Evolutionary conservation across 1,140 invertebrate genomes (phyloP).

Genomic region (Formica exsecta): DNA sequence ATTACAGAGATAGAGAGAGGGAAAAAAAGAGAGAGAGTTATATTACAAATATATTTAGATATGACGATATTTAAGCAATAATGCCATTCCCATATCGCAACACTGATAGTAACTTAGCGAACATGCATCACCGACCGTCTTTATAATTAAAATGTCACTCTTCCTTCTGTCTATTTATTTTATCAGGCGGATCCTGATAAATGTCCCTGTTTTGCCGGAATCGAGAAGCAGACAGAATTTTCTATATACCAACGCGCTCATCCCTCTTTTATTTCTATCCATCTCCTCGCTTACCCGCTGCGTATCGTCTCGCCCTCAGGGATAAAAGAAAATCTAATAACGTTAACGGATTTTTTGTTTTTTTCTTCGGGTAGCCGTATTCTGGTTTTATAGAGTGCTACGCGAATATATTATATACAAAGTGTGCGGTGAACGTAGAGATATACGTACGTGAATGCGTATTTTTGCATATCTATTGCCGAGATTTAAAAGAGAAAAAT

Average conservation of each 20-base stretch:
- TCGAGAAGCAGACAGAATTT: conserved; percentile 50
- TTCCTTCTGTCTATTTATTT: conserved; percentile 74
- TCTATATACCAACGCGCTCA: conserved; percentile 4
- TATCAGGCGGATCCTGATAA: conserved; percentile 78
- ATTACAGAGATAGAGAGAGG: not conserved
- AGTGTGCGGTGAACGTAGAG: conserved; percentile 16
- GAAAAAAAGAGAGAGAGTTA: not conserved
- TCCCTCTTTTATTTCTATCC: conserved; percentile 39
- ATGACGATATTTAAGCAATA: conserved; percentile 16
- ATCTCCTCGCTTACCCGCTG: not conserved
- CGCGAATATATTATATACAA: conserved; percentile 65
- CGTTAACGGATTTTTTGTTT: conserved; percentile 77
- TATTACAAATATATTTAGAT: conserved; percentile 6
- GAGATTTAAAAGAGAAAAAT: not conserved
- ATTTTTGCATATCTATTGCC: conserved; percentile 18
- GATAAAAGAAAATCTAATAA: conserved; percentile 82
- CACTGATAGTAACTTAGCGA: conserved; percentile 45
- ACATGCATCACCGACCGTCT: conserved; percentile 20
- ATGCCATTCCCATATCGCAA: not conserved
- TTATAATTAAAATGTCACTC: conserved; percentile 71
- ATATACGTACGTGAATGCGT: conserved; percentile 18
- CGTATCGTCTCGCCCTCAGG: conserved; percentile 66
- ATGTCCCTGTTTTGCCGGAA: conserved; percentile 77
- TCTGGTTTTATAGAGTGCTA: conserved; percentile 68
- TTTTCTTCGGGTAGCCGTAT: conserved; percentile 70